A percentile compares a stretch with the other conserved stretches of the same genome.
phyloP scores from a whole-genome alignment of 2,113 vertebrate species.

The Alligator sinensis region DNA sequence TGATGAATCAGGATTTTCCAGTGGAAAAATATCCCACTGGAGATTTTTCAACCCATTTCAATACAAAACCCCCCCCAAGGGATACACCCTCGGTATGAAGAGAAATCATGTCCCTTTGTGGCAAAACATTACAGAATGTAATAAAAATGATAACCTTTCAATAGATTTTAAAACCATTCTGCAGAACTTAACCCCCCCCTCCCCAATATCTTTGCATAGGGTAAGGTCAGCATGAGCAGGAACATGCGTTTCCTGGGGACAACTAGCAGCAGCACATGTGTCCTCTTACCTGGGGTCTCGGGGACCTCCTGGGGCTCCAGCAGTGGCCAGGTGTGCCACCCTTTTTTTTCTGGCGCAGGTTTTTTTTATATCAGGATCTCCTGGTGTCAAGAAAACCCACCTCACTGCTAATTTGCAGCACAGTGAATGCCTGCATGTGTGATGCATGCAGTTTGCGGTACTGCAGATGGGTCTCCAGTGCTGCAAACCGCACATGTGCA shows the following conservation, averaged over 20 bases:
- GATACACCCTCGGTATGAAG: background rate
- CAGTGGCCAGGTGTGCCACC: rapidly evolving
- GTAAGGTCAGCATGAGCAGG: too few species aligned
- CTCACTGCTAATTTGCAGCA: too few species aligned
- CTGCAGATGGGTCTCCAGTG: too few species aligned
- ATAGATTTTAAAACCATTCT: background rate
- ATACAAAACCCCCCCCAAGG: background rate
- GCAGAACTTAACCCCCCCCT: background rate
- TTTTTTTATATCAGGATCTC: too few species aligned
- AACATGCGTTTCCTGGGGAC: background rate
- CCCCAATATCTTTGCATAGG: background rate
- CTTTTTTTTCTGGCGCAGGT: too few species aligned
- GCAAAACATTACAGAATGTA: rapidly evolving
- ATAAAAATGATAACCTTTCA: background rate
- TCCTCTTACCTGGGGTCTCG: background rate
- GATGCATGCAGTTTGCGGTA: too few species aligned
- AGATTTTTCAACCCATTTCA: background rate
- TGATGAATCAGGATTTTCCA: background rate
- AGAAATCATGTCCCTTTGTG: background rate
- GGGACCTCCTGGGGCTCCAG: rapidly evolving
- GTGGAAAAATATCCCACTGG: background rate
- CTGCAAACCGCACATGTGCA: too few species aligned
- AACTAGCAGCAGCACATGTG: rapidly evolving
- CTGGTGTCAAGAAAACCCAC: too few species aligned
- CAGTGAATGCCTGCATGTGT: too few species aligned